Percentiles rank a stretch among this genome's conserved stretches.
phyloP scores from a whole-genome alignment of 2,888 invertebrate species.

The Philaethria dido region DNA sequence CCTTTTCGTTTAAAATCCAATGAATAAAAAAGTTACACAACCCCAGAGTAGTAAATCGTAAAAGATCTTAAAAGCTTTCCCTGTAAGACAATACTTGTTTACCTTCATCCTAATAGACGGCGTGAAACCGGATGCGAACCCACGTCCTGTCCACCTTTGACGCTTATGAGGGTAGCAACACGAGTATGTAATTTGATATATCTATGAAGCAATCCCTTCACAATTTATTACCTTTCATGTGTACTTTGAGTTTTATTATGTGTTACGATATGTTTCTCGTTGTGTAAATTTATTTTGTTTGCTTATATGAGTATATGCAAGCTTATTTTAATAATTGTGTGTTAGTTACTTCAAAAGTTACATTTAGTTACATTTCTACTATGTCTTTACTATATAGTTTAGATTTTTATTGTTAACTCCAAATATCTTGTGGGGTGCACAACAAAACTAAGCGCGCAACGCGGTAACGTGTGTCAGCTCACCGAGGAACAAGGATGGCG shows the following conservation, averaged over 20 bases:
- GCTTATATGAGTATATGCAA: background rate
- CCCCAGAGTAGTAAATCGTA: constrained; percentile 9
- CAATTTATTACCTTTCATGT: constrained; percentile 35
- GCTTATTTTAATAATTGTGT: background rate
- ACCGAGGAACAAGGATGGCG: too few species aligned
- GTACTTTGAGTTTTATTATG: constrained; percentile 24
- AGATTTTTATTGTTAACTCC: too few species aligned
- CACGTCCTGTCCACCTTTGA: constrained; percentile 68
- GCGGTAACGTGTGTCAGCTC: too few species aligned
- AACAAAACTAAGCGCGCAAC: too few species aligned
- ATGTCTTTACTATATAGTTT: too few species aligned
- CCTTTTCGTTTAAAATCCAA: too few species aligned
- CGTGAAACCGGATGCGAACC: constrained; percentile 68
- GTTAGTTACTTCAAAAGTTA: too few species aligned
- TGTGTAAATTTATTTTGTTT: constrained; percentile 16
- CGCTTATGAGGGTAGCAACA: constrained; percentile 76
- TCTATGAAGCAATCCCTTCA: constrained; percentile 58
- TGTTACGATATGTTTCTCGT: constrained; percentile 12
- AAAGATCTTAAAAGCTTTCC: constrained; percentile 27
- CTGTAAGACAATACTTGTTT: constrained; percentile 44
- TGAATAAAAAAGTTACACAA: background rate
- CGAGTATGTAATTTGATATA: constrained; percentile 68
- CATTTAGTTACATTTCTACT: too few species aligned
- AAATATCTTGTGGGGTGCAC: too few species aligned
- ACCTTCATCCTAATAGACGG: constrained; percentile 57